Conservation (phyloP, 2,888 invertebrate species). For the Meteorus colon region DNA sequence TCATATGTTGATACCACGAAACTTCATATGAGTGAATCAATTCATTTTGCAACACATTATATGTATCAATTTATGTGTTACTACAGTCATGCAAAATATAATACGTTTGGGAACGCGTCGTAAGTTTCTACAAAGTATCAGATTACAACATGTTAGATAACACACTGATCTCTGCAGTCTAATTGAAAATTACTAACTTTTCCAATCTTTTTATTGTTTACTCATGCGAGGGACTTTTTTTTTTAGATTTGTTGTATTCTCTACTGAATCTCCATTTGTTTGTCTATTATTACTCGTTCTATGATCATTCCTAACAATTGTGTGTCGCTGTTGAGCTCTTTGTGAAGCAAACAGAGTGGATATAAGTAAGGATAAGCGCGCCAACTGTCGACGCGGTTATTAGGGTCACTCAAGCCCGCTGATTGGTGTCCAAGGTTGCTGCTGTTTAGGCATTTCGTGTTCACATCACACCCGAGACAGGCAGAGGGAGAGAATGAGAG, state of each 20-base stretch:
- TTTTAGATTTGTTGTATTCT: not conserved
- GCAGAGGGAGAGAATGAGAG: conserved; percentile 49
- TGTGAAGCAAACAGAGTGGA: conserved; percentile 19
- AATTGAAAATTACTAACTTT: no score
- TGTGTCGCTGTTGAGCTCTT: conserved; percentile 23
- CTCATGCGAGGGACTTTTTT: not conserved
- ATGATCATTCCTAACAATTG: not conserved
- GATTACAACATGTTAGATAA: no score
- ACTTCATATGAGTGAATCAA: no score
- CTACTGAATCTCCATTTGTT: not conserved
- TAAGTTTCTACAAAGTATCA: no score
- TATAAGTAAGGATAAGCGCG: conserved; percentile 8
- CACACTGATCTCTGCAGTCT: no score
- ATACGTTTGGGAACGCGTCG: no score
- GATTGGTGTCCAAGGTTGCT: conserved; percentile 66
- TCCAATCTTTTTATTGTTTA: not conserved
- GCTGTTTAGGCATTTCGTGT: conserved; percentile 63
- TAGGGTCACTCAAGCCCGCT: conserved; percentile 66
- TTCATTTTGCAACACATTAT: no score
- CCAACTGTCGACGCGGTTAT: conserved; percentile 59
- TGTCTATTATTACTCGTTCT: not conserved
- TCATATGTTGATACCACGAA: no score
- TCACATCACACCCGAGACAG: conserved; percentile 38
- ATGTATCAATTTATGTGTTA: no score
- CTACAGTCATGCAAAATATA: no score